Base-by-base conservation (phyloP, 2,888 invertebrate species). In the Tromatobia lineatoria region DNA sequence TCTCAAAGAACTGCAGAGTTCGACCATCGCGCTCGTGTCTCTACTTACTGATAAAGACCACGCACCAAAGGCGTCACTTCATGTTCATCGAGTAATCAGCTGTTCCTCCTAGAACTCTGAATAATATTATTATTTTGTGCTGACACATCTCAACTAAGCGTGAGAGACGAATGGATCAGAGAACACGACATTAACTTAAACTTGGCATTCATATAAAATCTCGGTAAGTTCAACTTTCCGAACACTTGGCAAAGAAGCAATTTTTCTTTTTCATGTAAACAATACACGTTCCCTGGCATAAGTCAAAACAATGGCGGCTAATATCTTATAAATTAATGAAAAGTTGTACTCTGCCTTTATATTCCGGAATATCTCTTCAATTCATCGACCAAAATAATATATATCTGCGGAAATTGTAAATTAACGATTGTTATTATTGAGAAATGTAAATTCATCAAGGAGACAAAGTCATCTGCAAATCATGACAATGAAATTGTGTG, bases 71-170 rank as follows among this genome's bases (percentile, higher is more conserved):
- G 47, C 70, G 70, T 70, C 34, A 66, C 45, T 71, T 57, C 52
- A 71, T 11, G 11, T 54, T 54, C 23, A 52, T 76, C 57, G 76
- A 64, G 64, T 42, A 59, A 82, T 83, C 82, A 83, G 82, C 82
- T 83, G 82, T 79, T 79, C 50, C 64, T 79, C 34, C 47, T n/a
- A 66, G 18, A 83, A 67, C 50, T 57, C 47, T 47, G 80, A 82
- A 78, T 82, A 83, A 80, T 82, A 82, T 74, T 82, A 79, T 79
- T 79, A 64, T 84, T 80, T 84, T 84, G 64, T 80, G 83, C 77
- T 84, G 83, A 84, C 83, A 83, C 83, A 80, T 80, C 74, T 80
- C 76, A 79, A 77, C 13, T 0, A 64, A 18, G 23, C 57, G 64
- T 23, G 34, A 34, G 4, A 66, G 50, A 42, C 47, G 59, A 59